Evolutionary conservation across 2,888 invertebrate species (phyloP).

Genomic region (Acleris cristana): DNA sequence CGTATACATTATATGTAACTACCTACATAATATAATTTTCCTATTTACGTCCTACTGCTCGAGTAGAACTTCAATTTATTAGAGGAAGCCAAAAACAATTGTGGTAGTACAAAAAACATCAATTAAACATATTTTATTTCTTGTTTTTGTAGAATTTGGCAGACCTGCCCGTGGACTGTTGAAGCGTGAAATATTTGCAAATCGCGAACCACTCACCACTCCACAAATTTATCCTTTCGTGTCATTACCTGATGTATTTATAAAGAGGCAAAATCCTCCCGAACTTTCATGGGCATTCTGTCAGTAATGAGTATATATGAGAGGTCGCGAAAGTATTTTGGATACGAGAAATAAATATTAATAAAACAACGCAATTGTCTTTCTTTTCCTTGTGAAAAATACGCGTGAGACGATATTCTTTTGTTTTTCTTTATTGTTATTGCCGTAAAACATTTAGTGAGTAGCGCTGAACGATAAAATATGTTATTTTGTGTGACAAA

Average conservation of each 20-base stretch:
- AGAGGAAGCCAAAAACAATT: too few relatives aligned
- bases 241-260: conserved; percentile 29
- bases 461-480: conserved; percentile 73
- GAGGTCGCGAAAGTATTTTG: conserved; percentile 69
- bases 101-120: too few relatives aligned
- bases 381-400: conserved; percentile 74
- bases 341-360: conserved; percentile 75
- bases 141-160: neutral
- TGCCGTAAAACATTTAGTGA: conserved; percentile 81
- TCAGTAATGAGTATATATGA: conserved; percentile 65
- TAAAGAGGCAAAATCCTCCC: conserved; percentile 28
- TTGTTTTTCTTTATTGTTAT: conserved; percentile 83
- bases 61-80: too few relatives aligned
- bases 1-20: too few relatives aligned
- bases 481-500: conserved; percentile 84
- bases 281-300: conserved; percentile 47
- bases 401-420: conserved; percentile 76
- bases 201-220: neutral
- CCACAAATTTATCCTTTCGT: conserved; percentile 8
- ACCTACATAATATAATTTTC: too few relatives aligned
- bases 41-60: too few relatives aligned
- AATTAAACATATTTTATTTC: neutral
- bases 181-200: conserved; percentile 1
- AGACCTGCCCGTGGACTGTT: conserved; percentile 2
- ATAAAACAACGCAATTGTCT: conserved; percentile 72